Percentiles rank a stretch among this genome's conserved stretches.
Evolutionary conservation across 2,113 vertebrate species (phyloP).

Genomic region (Saimiri boliviensis): DNA sequence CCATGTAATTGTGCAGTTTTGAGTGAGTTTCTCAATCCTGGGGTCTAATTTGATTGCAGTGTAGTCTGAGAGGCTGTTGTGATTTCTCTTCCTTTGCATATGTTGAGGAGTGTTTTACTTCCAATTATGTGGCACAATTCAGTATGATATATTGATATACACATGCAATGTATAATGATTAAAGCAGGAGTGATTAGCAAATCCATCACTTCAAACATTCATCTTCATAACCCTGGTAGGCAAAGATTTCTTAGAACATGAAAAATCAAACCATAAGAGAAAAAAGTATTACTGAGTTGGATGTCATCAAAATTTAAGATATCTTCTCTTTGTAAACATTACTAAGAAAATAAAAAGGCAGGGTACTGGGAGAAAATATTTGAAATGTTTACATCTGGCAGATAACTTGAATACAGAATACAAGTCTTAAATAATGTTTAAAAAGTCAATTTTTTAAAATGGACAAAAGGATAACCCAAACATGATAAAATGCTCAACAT

Average conservation of each 20-base stretch:
- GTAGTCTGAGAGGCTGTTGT: too few relatives aligned
- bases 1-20: too few relatives aligned
- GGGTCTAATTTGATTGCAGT: too few relatives aligned
- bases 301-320: neutral
- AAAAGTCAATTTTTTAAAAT: neutral
- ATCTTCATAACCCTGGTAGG: neutral
- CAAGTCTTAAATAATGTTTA: neutral
- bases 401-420: neutral
- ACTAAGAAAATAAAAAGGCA: neutral
- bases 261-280: neutral
- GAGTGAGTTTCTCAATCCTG: too few relatives aligned
- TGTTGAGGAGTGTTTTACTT: too few relatives aligned
- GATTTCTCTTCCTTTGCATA: too few relatives aligned
- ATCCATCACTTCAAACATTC: too few relatives aligned
- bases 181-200: too few relatives aligned
- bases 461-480: neutral
- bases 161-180: too few relatives aligned
- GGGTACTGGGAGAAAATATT: neutral
- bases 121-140: too few relatives aligned
- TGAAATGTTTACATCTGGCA: neutral
- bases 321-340: neutral
- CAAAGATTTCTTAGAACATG: neutral
- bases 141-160: too few relatives aligned
- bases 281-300: neutral
- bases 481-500: neutral